A percentile compares a stretch with the other conserved stretches of the same genome.
phyloP scores from a whole-genome alignment of 2,797 vertebrate species.

The Hozukius guyotensis region DNA sequence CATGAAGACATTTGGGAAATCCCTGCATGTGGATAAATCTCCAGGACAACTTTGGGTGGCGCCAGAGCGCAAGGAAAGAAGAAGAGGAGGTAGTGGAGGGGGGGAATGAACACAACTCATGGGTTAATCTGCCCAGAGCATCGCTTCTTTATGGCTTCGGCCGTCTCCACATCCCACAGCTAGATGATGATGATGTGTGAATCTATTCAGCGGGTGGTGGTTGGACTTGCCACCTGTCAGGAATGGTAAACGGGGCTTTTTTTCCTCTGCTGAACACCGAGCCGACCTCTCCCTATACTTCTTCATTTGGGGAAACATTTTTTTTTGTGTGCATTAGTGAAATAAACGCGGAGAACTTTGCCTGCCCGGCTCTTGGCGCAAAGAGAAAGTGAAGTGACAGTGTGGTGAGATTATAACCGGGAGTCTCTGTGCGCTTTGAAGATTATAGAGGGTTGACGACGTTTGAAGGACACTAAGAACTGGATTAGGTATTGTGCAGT shows the following conservation, averaged over 20 bases:
- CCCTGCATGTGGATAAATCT: conserved; percentile 13
- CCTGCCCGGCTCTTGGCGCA: conserved; percentile 8
- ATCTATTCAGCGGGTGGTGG: conserved; percentile 41
- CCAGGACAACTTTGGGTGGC: conserved; percentile 72
- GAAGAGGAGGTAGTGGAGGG: too few species aligned
- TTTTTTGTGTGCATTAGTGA: not conserved
- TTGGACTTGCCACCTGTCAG: conserved; percentile 62
- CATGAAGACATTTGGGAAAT: conserved; percentile 5
- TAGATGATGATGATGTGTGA: conserved; percentile 56
- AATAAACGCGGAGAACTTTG: conserved; percentile 61
- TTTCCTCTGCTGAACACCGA: not conserved
- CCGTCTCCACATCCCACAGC: conserved; percentile 49
- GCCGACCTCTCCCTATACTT: conserved; percentile 11
- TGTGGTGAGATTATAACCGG: conserved; percentile 44
- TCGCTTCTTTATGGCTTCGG: conserved; percentile 39
- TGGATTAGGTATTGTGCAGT: conserved; percentile 71
- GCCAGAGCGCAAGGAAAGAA: conserved; percentile 74
- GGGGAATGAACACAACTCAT: not conserved
- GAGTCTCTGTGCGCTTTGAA: conserved; percentile 56
- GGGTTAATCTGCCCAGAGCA: conserved; percentile 61
- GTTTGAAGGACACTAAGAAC: conserved; percentile 75
- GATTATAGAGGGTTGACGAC: conserved; percentile 69
- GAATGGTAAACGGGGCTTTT: conserved; percentile 15
- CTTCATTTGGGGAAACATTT: not conserved
- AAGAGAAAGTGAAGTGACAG: conserved; percentile 58